A percentile compares a stretch with the other conserved stretches of the same genome.
phyloP scores from a whole-genome alignment of 2,113 vertebrate genomes.

The Eudyptes chrysolophus region DNA sequence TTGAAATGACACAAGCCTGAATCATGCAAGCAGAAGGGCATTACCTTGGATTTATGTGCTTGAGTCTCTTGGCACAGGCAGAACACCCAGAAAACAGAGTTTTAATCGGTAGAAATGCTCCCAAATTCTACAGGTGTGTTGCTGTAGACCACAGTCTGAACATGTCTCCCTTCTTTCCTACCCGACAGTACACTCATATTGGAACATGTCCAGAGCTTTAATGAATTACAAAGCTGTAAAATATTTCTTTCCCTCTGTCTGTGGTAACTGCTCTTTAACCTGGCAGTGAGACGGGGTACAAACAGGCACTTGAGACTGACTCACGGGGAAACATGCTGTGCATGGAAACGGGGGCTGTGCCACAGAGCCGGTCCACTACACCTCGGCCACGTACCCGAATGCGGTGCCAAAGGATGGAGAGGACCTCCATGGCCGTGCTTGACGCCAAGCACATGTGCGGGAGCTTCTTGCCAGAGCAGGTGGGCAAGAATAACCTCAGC shows the following conservation, averaged over 20 bases:
- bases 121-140: constrained; percentile 6
- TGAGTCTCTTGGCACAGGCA: neutral
- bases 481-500: neutral
- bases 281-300: neutral
- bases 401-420: neutral
- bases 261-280: constrained; percentile 16
- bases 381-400: rapidly evolving
- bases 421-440: neutral
- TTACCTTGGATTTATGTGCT: neutral
- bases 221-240: constrained; percentile 44
- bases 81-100: neutral
- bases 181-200: neutral
- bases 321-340: neutral
- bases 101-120: constrained; percentile 2
- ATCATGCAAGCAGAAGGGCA: neutral
- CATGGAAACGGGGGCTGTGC: neutral
- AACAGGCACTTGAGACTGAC: neutral
- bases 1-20: constrained; percentile 20
- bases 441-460: rapidly evolving
- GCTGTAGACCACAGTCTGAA: constrained; percentile 8
- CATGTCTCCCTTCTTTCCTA: constrained; percentile 6
- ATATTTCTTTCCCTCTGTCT: constrained; percentile 17
- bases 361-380: rapidly evolving
- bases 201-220: constrained; percentile 12
- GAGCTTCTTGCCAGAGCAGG: neutral